Base-by-base conservation (phyloP, 2,888 invertebrate species). In the Cheilosia grossa region DNA sequence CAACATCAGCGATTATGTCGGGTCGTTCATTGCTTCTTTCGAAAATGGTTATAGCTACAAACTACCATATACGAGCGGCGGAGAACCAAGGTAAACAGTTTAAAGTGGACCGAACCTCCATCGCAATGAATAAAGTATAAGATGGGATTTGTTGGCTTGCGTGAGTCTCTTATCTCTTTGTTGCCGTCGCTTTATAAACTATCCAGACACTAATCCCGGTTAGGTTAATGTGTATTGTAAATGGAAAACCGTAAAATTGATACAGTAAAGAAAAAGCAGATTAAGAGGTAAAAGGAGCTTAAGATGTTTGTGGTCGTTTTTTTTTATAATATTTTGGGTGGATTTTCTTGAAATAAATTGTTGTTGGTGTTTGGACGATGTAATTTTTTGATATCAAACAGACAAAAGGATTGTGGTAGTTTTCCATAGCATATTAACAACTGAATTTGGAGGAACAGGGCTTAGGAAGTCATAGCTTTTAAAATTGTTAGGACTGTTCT, bases 51-150 rank as follows among this genome's bases (percentile, higher is more conserved):
- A 33, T 33, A 24, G 19, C 10, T 9, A 13, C 4, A 37, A 37
- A 37, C 37, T 37, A 37, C 15, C 17, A 17, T 44, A 44, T 44
- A 24, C 17, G 7, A 5, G 3, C 27, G 49, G 3, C 27, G 49
- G 19, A 13, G 17, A 19, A 51, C 2, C 5, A 2, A 49, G 37
- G 40, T 19, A 42, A 27, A 51, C 40, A 27, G 61, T 72, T 51
- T 61, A 72, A 51, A 40, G 59, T 19, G 51, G 53, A 42, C 9
- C 51, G 27, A 72, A 59, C 37, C 72, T 40, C 19, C 27, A 15
- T 42, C 30, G 30, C 27, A 51, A 24, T 80, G 66, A 80, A 80
- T 73, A 73, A 80, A 67, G 66, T 80, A 73, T 80, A 67, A 80
- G 54, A 54, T 67, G 73, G 73, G 73, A 80, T 80, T 73, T 80